Evolutionary conservation across 2,888 invertebrate species (phyloP).

Genomic region (Polymixis lichenea): DNA sequence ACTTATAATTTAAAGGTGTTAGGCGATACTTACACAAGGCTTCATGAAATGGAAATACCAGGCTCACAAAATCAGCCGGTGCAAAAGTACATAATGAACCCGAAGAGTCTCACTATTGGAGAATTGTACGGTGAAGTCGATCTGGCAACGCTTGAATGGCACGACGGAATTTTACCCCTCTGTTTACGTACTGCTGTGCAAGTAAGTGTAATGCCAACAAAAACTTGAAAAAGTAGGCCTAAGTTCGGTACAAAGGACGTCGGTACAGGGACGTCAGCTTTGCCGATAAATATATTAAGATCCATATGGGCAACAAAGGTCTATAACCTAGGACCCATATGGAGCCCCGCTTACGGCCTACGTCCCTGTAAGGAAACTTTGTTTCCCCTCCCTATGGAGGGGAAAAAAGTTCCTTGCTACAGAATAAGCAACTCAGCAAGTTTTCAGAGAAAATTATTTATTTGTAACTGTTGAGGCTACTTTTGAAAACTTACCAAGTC

Average conservation of each 20-base stretch:
- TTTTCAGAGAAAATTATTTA: background rate
- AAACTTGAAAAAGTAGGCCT: background rate
- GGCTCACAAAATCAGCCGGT: slow-evolving; percentile 93
- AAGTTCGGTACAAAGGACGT: background rate
- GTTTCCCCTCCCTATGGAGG: background rate
- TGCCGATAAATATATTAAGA: background rate
- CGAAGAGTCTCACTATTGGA: slow-evolving; percentile 96
- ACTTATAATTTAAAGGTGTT: slow-evolving; percentile 90
- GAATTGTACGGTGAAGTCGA: slow-evolving; percentile 97
- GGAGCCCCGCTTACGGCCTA: too few relatives aligned
- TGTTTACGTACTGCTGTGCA: slow-evolving; percentile 86
- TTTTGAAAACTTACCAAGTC: background rate
- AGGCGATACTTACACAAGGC: slow-evolving; percentile 92
- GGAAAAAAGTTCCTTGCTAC: background rate
- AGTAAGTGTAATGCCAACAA: slow-evolving; percentile 68
- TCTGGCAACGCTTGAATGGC: slow-evolving; percentile 96
- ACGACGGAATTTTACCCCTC: slow-evolving; percentile 95
- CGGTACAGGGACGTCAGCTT: background rate
- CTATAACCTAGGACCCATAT: too few relatives aligned
- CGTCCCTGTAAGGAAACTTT: too few relatives aligned
- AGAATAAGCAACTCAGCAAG: background rate
- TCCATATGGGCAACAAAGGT: background rate
- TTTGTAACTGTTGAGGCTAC: background rate
- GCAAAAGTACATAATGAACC: slow-evolving; percentile 95
- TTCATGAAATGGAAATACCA: slow-evolving; percentile 91